Evolutionary conservation across 2,888 invertebrate species (phyloP).

Genomic region (Ophion ellenae): DNA sequence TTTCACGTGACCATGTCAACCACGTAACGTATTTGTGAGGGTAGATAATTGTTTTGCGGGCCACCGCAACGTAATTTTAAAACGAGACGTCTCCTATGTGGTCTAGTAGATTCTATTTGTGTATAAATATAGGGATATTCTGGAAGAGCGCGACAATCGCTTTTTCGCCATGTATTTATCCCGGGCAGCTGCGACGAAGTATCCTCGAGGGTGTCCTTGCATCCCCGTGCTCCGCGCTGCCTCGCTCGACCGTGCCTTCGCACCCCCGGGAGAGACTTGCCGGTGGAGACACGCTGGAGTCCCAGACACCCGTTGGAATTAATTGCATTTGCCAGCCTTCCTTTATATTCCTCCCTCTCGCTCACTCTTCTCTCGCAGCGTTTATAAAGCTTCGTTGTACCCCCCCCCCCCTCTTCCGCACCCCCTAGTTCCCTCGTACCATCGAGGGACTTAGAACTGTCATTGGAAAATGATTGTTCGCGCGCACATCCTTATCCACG

Average conservation of each 20-base stretch:
- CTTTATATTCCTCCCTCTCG: conserved; percentile 65
- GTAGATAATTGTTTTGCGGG: conserved; percentile 31
- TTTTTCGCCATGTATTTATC: conserved; percentile 37
- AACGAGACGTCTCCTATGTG: conserved; percentile 33
- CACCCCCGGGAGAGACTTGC: conserved; percentile 48
- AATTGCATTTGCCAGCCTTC: conserved; percentile 76
- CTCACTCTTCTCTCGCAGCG: conserved; percentile 8
- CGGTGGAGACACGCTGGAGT: conserved; percentile 34
- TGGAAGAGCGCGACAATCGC: conserved; percentile 15
- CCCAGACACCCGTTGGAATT: conserved; percentile 71
- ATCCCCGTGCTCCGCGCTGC: conserved; percentile 22
- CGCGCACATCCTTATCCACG: conserved; percentile 13
- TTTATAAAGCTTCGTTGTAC: conserved; percentile 74
- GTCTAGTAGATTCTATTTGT: neutral
- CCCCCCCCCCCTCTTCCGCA: neutral
- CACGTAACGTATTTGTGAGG: conserved; percentile 20
- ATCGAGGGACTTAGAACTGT: conserved; percentile 10
- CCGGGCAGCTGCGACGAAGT: conserved; percentile 40
- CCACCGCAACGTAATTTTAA: conserved; percentile 52
- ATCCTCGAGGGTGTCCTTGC: conserved; percentile 61
- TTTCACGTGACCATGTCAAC: neutral
- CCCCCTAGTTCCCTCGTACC: neutral
- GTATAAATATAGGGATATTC: conserved; percentile 3
- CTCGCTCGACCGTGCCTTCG: conserved; percentile 49
- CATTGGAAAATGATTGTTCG: conserved; percentile 48